Base-by-base conservation (phyloP, 2,113 vertebrate species). In the Microtus pennsylvanicus region DNA sequence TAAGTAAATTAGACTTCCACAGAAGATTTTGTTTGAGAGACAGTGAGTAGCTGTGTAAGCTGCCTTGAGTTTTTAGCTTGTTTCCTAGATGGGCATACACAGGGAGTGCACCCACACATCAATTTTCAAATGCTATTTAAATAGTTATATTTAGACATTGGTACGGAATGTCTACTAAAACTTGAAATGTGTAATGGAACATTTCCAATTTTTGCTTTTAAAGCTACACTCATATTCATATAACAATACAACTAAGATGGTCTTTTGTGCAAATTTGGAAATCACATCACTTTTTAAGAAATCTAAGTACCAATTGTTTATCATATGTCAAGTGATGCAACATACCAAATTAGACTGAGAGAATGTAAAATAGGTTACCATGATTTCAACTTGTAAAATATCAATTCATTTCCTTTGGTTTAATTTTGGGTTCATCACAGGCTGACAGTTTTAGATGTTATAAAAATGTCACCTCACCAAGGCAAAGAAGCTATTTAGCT, bases 381-480 rank as follows among this genome's bases (percentile, higher is more conserved):
- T 93, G 86, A 93, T 92, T 96, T 90, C 65, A 94, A 38, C 28
- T 42, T 55, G 2, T 4, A 63, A 9, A 88, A 91, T 74, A 96
- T 67, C 22, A 86, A 45, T 82, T 94, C 87, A 95, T 77, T 65
- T 95, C 38, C 80, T 92, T 90, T 88, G 78, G 42, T 92, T 95
- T 86, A 93, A 96, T 26, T 93, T 92, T 93, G 81, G 42, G 92
- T 95, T 94, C 90, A 67, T 97, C 38, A 85, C 47, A 90, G 11
- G n/a, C 35, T 97, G 96, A 92, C 93, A 97, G 93, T 93, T 98
- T 96, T 93, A n/a, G 33, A 72, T 72, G 19, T 72, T 72, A n/a
- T 72, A 16, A 70, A 70, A 70, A 70, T n/a, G 33, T n/a, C 69
- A 35, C 33, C 33, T 17, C 12, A 70, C 33, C 6, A n/a, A 16